phyloP scores from a whole-genome alignment of 1,140 invertebrate species.

The Heliothis virescens region DNA sequence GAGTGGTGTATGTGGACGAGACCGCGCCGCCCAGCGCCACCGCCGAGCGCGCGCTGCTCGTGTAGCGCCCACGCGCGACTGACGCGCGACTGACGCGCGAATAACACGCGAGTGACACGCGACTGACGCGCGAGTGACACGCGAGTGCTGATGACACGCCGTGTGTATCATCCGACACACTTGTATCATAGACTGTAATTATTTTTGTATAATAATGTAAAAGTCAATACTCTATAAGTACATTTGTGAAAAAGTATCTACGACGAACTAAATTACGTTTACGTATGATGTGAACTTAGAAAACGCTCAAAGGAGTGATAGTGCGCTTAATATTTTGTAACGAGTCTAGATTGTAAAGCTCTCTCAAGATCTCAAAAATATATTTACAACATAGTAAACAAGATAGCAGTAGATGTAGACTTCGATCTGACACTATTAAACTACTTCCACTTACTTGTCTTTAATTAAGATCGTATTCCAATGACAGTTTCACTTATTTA shows the following conservation, averaged over 20 bases:
- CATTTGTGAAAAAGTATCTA: not conserved
- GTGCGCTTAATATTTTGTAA: not conserved
- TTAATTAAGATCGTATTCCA: no score
- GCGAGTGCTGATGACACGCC: not conserved
- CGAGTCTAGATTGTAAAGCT: not conserved
- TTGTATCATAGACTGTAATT: slow-evolving; percentile 12
- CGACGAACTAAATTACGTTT: not conserved
- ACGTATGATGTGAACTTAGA: not conserved
- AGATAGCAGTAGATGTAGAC: not conserved
- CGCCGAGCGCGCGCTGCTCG: not conserved
- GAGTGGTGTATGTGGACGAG: not conserved
- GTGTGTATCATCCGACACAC: not conserved
- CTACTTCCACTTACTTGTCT: no score
- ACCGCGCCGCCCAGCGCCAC: not conserved
- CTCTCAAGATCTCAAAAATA: not conserved
- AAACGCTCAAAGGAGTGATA: slow-evolving; percentile 13
- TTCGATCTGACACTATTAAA: not conserved
- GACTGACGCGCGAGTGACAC: not conserved
- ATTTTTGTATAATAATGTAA: slow-evolving; percentile 15
- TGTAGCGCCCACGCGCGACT: not conserved
- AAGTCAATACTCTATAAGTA: slow-evolving; percentile 7
- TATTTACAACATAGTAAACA: not conserved
- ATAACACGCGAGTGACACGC: not conserved
- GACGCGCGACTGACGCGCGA: not conserved
- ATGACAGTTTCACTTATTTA: no score